Conservation (phyloP, 2,113 vertebrate species). For the Myrmecobius fasciatus region DNA sequence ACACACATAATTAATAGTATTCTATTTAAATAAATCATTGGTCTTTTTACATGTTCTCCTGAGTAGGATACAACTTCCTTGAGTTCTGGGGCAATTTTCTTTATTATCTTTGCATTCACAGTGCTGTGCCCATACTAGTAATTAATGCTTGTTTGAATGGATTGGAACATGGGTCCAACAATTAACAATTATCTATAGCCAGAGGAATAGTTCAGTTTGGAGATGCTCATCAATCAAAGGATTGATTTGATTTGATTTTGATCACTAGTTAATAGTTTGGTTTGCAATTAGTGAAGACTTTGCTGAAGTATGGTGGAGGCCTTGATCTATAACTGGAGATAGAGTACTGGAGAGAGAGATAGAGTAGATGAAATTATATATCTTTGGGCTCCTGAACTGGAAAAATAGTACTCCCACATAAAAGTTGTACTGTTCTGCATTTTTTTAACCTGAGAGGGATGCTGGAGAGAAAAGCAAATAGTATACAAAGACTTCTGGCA, state of each 20-base stretch:
- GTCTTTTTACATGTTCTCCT: background rate
- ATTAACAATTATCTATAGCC: background rate
- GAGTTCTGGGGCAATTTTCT: background rate
- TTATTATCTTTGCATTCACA: background rate
- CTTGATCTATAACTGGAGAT: background rate
- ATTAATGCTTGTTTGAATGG: background rate
- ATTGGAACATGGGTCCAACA: background rate
- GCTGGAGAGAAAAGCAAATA: conserved; percentile 32
- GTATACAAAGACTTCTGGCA: conserved; percentile 26
- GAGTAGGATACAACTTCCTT: background rate
- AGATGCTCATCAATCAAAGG: background rate
- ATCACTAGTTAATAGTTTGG: background rate
- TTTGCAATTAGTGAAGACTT: background rate
- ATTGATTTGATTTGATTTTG: no score
- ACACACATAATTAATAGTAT: background rate
- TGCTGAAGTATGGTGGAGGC: background rate
- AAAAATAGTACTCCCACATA: background rate
- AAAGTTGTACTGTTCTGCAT: conserved; percentile 19
- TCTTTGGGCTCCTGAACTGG: background rate
- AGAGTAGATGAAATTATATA: background rate
- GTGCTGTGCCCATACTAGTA: background rate
- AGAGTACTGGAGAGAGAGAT: background rate
- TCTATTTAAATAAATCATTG: background rate
- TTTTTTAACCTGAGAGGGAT: background rate
- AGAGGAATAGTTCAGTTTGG: background rate